Evolutionary conservation across 1,140 invertebrate genomes (phyloP).

Genomic region (Armadillidium nasatum): DNA sequence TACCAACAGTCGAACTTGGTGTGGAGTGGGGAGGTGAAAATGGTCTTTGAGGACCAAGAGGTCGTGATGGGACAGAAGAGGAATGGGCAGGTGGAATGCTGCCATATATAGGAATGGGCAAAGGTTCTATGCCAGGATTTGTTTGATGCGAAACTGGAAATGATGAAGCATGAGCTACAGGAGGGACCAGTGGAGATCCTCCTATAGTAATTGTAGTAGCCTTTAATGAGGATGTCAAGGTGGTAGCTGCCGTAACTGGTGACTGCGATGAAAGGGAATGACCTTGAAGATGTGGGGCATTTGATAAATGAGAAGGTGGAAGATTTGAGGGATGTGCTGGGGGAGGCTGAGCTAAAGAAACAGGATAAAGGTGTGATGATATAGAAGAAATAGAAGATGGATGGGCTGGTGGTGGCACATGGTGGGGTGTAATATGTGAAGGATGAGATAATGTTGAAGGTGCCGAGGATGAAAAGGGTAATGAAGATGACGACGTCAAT

Average conservation of each 20-base stretch:
- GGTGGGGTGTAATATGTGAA: background rate
- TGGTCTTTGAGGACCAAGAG: background rate
- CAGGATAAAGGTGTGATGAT: background rate
- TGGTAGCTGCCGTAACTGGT: too few species aligned
- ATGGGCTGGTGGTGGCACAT: background rate
- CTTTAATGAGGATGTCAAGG: too few species aligned
- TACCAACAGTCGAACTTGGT: background rate
- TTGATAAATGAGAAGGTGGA: background rate
- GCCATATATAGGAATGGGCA: background rate
- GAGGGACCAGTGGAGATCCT: background rate
- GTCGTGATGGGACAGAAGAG: background rate
- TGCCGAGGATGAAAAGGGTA: background rate
- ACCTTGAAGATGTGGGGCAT: background rate
- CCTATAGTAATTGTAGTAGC: too few species aligned
- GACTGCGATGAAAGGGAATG: background rate
- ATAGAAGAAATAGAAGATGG: background rate
- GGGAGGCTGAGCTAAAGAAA: background rate
- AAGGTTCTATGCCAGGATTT: background rate
- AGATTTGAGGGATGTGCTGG: background rate
- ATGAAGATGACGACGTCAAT: background rate
- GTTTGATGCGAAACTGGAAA: background rate
- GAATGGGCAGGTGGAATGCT: background rate
- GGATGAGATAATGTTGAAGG: background rate
- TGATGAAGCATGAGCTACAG: background rate
- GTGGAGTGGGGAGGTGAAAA: background rate